Base-by-base conservation (phyloP, 2,113 vertebrate genomes). In the Sciurus niger region DNA sequence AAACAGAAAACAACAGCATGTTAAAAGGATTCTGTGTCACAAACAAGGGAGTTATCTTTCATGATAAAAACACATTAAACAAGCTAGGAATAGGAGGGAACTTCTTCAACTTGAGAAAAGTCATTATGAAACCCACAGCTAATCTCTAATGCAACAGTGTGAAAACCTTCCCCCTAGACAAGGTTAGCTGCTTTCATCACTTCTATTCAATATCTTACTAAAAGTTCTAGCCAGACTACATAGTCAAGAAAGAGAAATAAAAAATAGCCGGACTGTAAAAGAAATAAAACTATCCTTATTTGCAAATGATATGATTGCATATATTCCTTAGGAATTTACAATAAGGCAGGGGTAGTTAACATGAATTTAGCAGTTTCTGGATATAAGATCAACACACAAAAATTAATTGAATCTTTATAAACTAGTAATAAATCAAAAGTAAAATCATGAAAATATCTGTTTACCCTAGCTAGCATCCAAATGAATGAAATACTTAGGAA, bases 191-290 rank as follows among this genome's bases (percentile, higher is more conserved):
- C 55, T 77, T 94, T 77, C 11, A 63, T 6, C 58, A 37, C 10
- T 86, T 86, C 3, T 8, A 28, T 34, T 87, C 80, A 51, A 8
- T 55, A 86, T 43, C 77, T 37, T 90, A 77, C 60, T 86, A 13
- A 10, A 83, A 68, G 6, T 82, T 94, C 37, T 77, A 92, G 22
- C 24, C 55, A 89, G 30, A 65, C 30, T 51, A 72, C 0, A 70
- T 88, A 86, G 51, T 13, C 58, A 86, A 93, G 46, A 53, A 83
- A 83, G 78, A 72, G 16, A 90, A 93, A 93, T 51, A 70, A 93
- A 93, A 28, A 30, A 2, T n/a, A 77, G 72, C n/a, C 17, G 84
- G 20, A 51, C 28, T 84, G 22, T n/a, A 60, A 92, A 96, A 60
- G 18, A 90, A 77, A 6, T 37, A 83, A 94, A 93, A 96, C n/a